A percentile compares a stretch with the other conserved stretches of the same genome.
Evolutionary conservation across 2,888 invertebrate genomes (phyloP).

Genomic region (Macrosoma leucophasiata): DNA sequence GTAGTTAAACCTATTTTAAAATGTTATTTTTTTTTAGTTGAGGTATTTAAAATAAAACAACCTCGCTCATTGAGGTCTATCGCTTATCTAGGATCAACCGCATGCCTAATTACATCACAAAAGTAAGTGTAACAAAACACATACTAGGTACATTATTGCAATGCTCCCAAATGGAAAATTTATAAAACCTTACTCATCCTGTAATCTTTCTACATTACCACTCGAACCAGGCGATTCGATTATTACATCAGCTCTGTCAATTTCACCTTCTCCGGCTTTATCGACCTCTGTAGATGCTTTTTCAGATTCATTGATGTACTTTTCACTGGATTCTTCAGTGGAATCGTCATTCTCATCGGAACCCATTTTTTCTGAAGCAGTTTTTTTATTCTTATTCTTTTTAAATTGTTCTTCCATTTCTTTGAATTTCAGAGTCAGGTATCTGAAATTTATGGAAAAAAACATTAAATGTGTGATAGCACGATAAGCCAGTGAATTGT

Average conservation of each 20-base stretch:
- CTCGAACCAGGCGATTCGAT: slow-evolving; percentile 55
- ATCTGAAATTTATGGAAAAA: too few relatives aligned
- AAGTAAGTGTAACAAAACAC: too few relatives aligned
- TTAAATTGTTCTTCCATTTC: slow-evolving; percentile 90
- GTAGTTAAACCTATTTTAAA: too few relatives aligned
- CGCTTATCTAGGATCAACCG: too few relatives aligned
- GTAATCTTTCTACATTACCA: slow-evolving; percentile 59
- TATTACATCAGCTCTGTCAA: slow-evolving; percentile 51
- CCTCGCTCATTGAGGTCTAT: too few relatives aligned
- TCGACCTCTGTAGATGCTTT: slow-evolving; percentile 24
- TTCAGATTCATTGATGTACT: slow-evolving; percentile 2
- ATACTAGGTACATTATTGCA: too few relatives aligned
- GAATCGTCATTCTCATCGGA: slow-evolving; percentile 32
- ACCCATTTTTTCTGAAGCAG: slow-evolving; percentile 36
- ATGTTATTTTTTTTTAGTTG: too few relatives aligned
- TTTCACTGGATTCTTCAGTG: slow-evolving; percentile 19
- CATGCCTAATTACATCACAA: too few relatives aligned
- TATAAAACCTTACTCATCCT: slow-evolving; percentile 37
- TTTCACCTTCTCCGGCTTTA: slow-evolving; percentile 29
- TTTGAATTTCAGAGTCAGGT: slow-evolving; percentile 87
- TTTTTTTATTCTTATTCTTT: slow-evolving; percentile 77
- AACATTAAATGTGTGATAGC: too few relatives aligned
- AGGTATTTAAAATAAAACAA: too few relatives aligned
- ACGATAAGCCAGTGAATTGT: too few relatives aligned
- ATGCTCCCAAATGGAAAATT: too few relatives aligned